phyloP scores from a whole-genome alignment of 2,888 invertebrate genomes.

The Rhopalosiphum nymphaeae region DNA sequence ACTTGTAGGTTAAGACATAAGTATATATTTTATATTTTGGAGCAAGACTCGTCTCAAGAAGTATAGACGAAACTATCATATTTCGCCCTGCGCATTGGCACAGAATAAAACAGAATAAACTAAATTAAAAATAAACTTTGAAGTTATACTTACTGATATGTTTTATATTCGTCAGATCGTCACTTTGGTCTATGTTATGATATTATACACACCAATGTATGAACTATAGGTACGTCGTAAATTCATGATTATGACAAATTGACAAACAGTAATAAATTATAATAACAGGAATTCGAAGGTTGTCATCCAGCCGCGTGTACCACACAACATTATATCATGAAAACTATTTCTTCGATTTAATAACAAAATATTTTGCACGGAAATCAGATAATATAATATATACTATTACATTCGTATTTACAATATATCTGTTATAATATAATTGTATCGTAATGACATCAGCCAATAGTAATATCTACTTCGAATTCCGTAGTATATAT shows the following conservation, averaged over 20 bases:
- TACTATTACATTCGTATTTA: background rate
- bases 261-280: background rate
- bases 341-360: background rate
- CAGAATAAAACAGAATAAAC: background rate
- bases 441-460: background rate
- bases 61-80: background rate
- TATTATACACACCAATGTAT: background rate
- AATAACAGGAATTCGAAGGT: background rate
- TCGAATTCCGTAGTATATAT: background rate
- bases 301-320: background rate
- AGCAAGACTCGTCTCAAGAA: background rate
- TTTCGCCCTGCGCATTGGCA: background rate
- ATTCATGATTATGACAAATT: background rate
- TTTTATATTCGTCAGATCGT: background rate
- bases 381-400: background rate
- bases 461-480: background rate
- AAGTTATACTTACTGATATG: background rate
- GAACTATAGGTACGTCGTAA: background rate
- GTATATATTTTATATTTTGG: background rate
- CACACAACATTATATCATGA: background rate
- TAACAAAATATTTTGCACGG: background rate
- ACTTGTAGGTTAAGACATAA: background rate
- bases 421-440: background rate
- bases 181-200: background rate
- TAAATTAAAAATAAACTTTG: background rate